Evolutionary conservation across 2,113 vertebrate genomes (phyloP).

Genomic region (Muntiacus reevesi): DNA sequence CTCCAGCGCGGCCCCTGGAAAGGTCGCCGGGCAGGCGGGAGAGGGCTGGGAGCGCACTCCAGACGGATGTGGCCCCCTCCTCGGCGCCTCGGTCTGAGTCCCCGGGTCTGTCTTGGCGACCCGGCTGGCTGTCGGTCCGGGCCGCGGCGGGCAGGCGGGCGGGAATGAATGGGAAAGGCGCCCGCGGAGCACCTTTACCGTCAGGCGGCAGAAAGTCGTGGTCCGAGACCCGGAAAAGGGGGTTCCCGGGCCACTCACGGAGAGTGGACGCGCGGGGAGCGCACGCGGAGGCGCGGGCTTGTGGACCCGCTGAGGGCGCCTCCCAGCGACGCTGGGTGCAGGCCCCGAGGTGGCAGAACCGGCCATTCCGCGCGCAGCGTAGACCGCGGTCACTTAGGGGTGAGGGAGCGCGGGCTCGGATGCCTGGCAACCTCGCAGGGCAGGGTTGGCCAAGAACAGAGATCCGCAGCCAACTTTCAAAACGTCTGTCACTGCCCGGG

Average conservation of each 20-base stretch:
- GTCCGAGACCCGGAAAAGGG: not conserved
- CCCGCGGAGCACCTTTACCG: not conserved
- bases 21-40: no score
- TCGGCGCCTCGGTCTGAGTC: not conserved
- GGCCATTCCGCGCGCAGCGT: accelerated
- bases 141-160: not conserved
- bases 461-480: not conserved
- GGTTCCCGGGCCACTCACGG: not conserved
- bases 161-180: not conserved
- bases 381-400: not conserved
- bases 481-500: not conserved
- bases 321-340: not conserved
- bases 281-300: not conserved
- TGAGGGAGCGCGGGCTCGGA: not conserved
- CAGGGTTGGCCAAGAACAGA: not conserved
- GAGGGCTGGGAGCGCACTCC: not conserved
- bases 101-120: not conserved
- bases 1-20: not conserved
- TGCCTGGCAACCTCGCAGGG: not conserved
- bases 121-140: not conserved
- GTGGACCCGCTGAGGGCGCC: not conserved
- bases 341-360: not conserved
- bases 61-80: accelerated
- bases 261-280: not conserved
- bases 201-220: not conserved